Evolutionary conservation across 2,797 vertebrate species (phyloP).

Genomic region (Fundulus diaphanus): DNA sequence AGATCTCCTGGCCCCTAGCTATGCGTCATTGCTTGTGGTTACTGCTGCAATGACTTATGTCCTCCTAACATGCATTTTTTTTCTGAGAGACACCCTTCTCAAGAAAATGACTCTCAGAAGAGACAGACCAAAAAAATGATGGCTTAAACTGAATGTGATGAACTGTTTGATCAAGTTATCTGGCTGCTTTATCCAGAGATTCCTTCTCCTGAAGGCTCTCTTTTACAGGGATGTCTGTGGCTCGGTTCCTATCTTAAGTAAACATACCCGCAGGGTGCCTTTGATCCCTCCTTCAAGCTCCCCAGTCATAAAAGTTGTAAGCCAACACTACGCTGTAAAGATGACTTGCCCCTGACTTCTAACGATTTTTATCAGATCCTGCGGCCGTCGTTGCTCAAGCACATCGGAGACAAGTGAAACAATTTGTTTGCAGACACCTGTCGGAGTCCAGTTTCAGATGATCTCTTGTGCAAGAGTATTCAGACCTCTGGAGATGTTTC

Average conservation of each 20-base stretch:
- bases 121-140: not conserved
- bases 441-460: not conserved
- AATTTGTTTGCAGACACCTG: constrained; percentile 41
- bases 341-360: constrained; percentile 39
- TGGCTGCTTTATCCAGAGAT: not conserved
- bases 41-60: constrained; percentile 3
- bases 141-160: not conserved
- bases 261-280: constrained; percentile 57
- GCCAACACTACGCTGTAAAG: constrained; percentile 51
- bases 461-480: not conserved
- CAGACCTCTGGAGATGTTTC: not conserved
- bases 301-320: constrained; percentile 58
- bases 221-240: constrained; percentile 38
- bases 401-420: constrained; percentile 36
- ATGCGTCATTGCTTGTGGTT: not conserved
- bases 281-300: constrained; percentile 57
- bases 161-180: not conserved
- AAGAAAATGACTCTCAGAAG: not conserved
- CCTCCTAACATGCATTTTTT: not conserved
- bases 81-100: not conserved
- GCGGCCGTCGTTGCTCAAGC: constrained; percentile 35
- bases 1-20: not conserved
- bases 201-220: not conserved
- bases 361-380: constrained; percentile 45
- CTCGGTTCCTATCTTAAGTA: constrained; percentile 46